These are phyloP conservation scores for Nipponia nippon DNA, from an alignment of 2,113 vertebrate genomes.

Conservation along the genomic window DNA sequence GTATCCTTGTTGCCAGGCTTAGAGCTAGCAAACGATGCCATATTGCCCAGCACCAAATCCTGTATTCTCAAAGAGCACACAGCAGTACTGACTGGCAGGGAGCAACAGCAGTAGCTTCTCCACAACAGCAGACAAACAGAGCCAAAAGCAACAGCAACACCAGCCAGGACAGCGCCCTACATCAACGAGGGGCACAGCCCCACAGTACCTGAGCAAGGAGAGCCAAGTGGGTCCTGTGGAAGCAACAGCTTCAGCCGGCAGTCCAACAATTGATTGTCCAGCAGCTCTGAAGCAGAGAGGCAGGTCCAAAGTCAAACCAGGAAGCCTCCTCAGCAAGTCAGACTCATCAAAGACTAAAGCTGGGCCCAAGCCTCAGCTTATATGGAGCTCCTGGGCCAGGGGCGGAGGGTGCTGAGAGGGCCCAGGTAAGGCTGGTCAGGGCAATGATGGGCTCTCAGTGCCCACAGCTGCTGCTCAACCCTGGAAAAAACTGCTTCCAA, in stretches of 20 bases:
- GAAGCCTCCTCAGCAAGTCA: neutral
- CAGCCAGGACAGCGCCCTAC: neutral
- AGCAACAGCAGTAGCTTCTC: neutral
- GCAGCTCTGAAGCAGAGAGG: neutral
- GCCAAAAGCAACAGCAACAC: fast-evolving
- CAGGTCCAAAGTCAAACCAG: neutral
- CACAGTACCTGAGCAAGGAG: neutral
- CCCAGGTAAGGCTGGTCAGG: neutral
- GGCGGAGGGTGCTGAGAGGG: neutral
- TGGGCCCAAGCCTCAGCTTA: fast-evolving
- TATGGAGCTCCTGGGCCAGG: neutral
- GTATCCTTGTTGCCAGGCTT: neutral
- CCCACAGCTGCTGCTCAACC: neutral
- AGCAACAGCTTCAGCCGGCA: neutral
- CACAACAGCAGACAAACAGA: neutral
- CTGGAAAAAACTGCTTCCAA: neutral
- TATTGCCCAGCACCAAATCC: neutral
- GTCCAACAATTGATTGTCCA: fast-evolving
- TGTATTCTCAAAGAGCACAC: neutral
- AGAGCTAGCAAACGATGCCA: neutral
- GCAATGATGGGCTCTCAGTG: neutral
- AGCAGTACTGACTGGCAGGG: fast-evolving
- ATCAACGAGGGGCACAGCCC: neutral
- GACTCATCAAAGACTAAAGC: neutral
- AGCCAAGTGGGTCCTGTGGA: fast-evolving